These are phyloP conservation scores for Poecilia wingei DNA, from an alignment of 2,797 vertebrate genomes.

Conservation along the genomic window DNA sequence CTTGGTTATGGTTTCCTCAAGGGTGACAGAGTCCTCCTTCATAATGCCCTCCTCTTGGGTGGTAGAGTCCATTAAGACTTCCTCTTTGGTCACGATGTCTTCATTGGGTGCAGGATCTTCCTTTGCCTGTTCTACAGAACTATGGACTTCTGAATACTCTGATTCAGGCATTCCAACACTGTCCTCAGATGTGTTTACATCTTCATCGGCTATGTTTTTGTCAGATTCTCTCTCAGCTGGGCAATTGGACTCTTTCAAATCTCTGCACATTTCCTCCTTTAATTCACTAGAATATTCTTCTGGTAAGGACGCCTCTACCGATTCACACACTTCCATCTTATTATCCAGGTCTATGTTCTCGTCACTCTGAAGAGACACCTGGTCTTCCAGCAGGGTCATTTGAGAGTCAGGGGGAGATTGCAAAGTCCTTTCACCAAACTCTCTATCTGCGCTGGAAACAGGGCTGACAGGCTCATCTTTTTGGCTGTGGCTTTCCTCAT, in stretches of 20 bases:
- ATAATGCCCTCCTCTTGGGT: neutral
- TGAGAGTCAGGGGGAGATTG: conserved; percentile 25
- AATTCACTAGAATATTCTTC: conserved; percentile 34
- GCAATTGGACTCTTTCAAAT: conserved; percentile 14
- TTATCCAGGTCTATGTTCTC: conserved; percentile 36
- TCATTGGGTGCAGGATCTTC: neutral
- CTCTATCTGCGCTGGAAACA: conserved; percentile 21
- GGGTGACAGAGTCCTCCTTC: neutral
- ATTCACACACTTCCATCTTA: conserved; percentile 41
- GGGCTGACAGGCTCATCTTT: conserved; percentile 23
- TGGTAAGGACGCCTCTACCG: conserved; percentile 21
- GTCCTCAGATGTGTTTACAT: conserved; percentile 27
- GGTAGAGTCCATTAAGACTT: neutral
- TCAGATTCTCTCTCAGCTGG: conserved; percentile 19
- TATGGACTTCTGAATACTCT: conserved; percentile 7
- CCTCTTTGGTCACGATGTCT: neutral
- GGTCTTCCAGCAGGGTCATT: conserved; percentile 27
- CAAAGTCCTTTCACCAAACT: conserved; percentile 27
- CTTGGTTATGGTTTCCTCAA: neutral
- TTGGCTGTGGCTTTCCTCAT: conserved; percentile 19
- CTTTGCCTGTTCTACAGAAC: conserved; percentile 1
- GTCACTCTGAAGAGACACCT: conserved; percentile 36
- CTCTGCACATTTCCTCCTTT: conserved; percentile 22
- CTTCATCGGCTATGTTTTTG: conserved; percentile 12
- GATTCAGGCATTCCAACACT: neutral